Base-by-base conservation (phyloP, 2,113 vertebrate species). In the Corydoras sp. region DNA sequence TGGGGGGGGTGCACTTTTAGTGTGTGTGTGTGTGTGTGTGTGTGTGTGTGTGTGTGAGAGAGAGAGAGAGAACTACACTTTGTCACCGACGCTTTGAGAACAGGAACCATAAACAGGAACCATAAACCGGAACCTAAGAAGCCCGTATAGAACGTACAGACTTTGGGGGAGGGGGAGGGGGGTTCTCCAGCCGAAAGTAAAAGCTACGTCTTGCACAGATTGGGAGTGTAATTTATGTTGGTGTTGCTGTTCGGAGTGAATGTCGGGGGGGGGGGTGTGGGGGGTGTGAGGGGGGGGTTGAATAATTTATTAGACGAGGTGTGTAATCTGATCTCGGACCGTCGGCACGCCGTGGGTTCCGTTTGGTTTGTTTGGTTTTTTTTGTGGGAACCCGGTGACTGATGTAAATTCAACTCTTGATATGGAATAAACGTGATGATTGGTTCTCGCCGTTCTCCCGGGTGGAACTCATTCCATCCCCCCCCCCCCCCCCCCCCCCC, bases 381-480 rank as follows among this genome's bases (percentile, higher is more conserved):
- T 89, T 89, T 90, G 89, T 96, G 94, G 91, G 92, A 94, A 89
- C 94, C 92, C 93, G 92, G 94, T 91, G 92, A 94, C 94, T 93
- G 91, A 90, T 98, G 95, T 97, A 96, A 94, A 91, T 96, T 95
- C 93, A 94, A 97, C 94, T 96, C 94, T 91, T 97, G 94, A 97
- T 93, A 95, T 95, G 91, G 93, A 99, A 98, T 99, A 98, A 99
- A 99, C 97, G 96, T 99, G 95, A 97, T 83, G 86, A 91, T 95
- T 96, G 91, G 90, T 92, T 91, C 62, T 71, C 31, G 56, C 91
- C 88, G 10, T 66, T 12, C n/a, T 14, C 3, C 58, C 92, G 85
- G 84, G 81, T 89, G 85, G 85, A 80, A 89, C 85, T 81, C 83
- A 15, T 35, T 77, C 48, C 51, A 53, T 12, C 51, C 1, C 10